Percentiles rank a stretch among this genome's conserved stretches.
These are phyloP conservation scores for Trichopoda pennipes DNA, from an alignment of 2,888 invertebrate species.

Conservation along the genomic window DNA sequence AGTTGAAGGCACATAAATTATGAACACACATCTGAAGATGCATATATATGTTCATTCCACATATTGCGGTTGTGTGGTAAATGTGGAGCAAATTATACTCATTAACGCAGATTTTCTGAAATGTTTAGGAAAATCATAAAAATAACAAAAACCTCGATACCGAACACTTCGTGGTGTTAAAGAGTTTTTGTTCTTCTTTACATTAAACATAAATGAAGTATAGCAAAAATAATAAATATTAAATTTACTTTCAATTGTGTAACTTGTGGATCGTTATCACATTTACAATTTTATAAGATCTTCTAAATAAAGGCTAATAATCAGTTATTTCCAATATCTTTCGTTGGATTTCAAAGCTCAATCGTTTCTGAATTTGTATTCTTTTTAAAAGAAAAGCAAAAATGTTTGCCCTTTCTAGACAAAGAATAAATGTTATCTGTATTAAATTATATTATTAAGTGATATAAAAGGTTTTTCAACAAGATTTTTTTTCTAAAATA, in stretches of 20 bases:
- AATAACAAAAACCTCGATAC: slow-evolving; percentile 16
- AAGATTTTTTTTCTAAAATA: no score
- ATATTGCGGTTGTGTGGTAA: slow-evolving; percentile 44
- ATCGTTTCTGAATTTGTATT: no score
- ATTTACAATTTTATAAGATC: no score
- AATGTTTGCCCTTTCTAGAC: no score
- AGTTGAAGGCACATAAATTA: not conserved
- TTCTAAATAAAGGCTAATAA: no score
- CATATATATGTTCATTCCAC: not conserved
- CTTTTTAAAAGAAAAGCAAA: no score
- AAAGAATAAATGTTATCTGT: no score
- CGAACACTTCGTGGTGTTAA: slow-evolving; percentile 17
- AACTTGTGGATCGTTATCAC: not conserved
- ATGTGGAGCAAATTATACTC: slow-evolving; percentile 63
- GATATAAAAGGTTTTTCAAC: no score
- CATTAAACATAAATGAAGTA: not conserved
- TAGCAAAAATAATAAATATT: not conserved
- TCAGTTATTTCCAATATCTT: no score
- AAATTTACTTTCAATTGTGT: not conserved
- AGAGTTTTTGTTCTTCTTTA: not conserved
- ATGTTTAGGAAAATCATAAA: slow-evolving; percentile 6
- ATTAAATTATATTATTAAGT: no score
- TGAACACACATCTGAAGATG: not conserved
- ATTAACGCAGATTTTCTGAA: slow-evolving; percentile 43
- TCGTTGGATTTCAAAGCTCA: no score